Conservation (phyloP, 2,888 invertebrate species). For the Gastrophysa polygoni region DNA sequence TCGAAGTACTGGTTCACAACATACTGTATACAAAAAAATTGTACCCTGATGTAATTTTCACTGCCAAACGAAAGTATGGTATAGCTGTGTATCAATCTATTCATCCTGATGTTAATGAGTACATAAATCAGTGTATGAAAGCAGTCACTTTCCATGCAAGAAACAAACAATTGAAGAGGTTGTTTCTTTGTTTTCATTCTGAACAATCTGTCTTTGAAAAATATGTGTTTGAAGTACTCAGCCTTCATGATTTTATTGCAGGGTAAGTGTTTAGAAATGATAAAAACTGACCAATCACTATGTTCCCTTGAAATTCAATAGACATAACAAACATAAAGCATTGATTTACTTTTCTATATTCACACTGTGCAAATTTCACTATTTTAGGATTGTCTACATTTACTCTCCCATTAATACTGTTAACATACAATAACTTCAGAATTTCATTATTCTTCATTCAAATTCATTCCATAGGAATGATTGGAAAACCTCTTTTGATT, state of each 20-base stretch:
- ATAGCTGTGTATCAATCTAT: constrained; percentile 65
- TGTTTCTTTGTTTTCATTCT: constrained; percentile 61
- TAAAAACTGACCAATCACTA: no score
- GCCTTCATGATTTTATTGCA: constrained; percentile 34
- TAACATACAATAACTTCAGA: no score
- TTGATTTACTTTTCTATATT: no score
- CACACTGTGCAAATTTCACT: no score
- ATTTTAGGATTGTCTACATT: no score
- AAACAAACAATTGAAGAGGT: constrained; percentile 59
- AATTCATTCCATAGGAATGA: no score
- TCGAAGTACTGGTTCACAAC: constrained; percentile 69
- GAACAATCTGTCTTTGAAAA: constrained; percentile 57
- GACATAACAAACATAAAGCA: no score
- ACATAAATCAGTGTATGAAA: constrained; percentile 64
- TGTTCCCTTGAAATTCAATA: no score
- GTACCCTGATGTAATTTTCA: constrained; percentile 70
- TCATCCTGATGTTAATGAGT: constrained; percentile 70
- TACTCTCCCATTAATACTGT: no score
- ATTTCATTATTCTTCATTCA: no score
- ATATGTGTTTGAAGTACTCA: constrained; percentile 59
- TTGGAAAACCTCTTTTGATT: no score
- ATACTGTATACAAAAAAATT: constrained; percentile 66
- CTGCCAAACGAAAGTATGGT: constrained; percentile 67
- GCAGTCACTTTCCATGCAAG: constrained; percentile 61
- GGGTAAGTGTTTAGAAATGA: constrained; percentile 21